Evolutionary conservation across 1,140 invertebrate genomes (phyloP).

Genomic region (Trypoxylus dichotomus): DNA sequence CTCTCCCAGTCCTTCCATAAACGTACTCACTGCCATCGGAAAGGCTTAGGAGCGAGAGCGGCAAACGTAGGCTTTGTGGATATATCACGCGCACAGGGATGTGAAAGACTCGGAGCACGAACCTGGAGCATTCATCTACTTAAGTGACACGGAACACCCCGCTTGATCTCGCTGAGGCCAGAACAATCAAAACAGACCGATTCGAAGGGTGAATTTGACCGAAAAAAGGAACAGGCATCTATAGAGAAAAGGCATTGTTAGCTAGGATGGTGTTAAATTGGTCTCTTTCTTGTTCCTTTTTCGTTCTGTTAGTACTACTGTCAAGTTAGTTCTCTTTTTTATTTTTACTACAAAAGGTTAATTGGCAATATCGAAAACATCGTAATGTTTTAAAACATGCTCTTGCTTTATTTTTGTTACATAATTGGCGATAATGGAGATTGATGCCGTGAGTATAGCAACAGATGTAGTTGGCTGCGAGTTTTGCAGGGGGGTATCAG

Average conservation of each 20-base stretch:
- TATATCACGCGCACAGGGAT: not conserved
- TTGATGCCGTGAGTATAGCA: too few species aligned
- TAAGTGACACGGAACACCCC: conserved; percentile 12
- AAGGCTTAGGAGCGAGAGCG: not conserved
- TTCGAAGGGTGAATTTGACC: not conserved
- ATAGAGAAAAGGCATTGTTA: not conserved
- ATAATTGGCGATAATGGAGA: too few species aligned
- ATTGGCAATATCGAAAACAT: too few species aligned
- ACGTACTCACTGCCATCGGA: not conserved
- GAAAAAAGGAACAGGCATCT: not conserved
- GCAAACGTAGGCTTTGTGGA: not conserved
- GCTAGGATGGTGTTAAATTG: not conserved
- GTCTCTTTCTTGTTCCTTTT: not conserved
- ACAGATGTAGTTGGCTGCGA: too few species aligned
- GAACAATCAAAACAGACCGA: conserved; percentile 1
- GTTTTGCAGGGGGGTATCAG: too few species aligned
- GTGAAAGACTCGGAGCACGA: not conserved
- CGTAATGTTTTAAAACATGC: too few species aligned
- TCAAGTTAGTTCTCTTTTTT: not conserved
- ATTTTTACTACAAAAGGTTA: not conserved
- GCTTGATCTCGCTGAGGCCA: not conserved
- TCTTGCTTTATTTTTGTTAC: too few species aligned
- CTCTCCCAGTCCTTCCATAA: not conserved
- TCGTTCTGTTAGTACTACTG: too few species aligned
- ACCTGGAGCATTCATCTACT: conserved; percentile 2